phyloP scores from a whole-genome alignment of 2,888 invertebrate species.

The Eilema caniola region DNA sequence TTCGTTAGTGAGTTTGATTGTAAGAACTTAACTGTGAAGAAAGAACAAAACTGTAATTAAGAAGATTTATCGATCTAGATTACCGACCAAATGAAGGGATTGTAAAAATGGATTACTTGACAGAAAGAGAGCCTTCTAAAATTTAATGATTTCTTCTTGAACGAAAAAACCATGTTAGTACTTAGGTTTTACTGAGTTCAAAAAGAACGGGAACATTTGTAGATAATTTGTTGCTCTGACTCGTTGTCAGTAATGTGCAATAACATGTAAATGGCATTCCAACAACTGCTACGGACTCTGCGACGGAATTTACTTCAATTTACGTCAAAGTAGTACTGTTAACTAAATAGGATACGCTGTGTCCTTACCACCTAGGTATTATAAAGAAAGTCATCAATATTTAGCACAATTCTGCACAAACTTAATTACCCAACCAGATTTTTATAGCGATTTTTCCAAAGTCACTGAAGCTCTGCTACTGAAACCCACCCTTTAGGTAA shows the following conservation, averaged over 20 bases:
- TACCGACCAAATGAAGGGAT: background rate
- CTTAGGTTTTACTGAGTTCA: background rate
- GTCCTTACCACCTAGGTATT: background rate
- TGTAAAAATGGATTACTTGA: background rate
- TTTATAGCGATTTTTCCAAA: background rate
- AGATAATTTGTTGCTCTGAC: no score
- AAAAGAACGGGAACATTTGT: background rate
- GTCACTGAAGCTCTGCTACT: background rate
- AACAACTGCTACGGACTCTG: no score
- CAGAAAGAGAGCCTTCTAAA: background rate
- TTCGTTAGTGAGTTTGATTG: slow-evolving; percentile 51
- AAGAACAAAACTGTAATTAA: background rate
- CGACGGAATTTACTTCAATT: no score
- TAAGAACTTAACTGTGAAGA: slow-evolving; percentile 33
- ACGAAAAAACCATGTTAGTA: background rate
- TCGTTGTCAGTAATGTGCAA: no score
- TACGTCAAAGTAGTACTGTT: no score
- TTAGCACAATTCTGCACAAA: no score
- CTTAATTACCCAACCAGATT: background rate
- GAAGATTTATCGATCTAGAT: background rate
- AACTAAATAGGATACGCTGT: background rate
- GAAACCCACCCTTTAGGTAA: background rate
- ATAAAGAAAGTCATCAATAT: no score
- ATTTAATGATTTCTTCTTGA: background rate
- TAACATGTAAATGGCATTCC: no score